Conservation (phyloP, 2,797 vertebrate species). For the Silurus lanzhouensis region DNA sequence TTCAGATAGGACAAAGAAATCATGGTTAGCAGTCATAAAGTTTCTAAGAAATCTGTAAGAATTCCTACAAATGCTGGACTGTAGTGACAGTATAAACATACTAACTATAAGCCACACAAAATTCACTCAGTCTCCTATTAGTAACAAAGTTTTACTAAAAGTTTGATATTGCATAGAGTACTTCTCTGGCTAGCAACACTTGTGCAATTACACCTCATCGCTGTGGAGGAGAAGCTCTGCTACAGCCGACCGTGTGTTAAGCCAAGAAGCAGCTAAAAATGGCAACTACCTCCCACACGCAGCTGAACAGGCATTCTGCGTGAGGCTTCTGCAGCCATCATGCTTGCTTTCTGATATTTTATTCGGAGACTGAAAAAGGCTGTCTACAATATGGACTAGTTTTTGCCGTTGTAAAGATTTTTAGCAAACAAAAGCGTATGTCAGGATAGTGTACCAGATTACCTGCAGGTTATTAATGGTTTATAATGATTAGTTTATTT, state of each 20-base stretch:
- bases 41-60: neutral
- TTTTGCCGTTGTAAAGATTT: slow-evolving; percentile 7
- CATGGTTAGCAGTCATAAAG: neutral
- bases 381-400: neutral
- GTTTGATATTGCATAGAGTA: slow-evolving; percentile 22
- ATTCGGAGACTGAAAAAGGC: neutral
- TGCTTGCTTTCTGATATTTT: slow-evolving; percentile 6
- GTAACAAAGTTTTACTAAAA: slow-evolving; percentile 38
- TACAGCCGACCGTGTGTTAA: slow-evolving; percentile 26
- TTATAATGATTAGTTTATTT: neutral
- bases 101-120: neutral
- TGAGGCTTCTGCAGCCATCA: slow-evolving; percentile 25
- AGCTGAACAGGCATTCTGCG: slow-evolving; percentile 36
- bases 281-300: slow-evolving; percentile 38
- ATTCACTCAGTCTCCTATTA: neutral
- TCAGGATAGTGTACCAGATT: neutral
- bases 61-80: neutral
- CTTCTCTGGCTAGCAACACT: slow-evolving; percentile 22
- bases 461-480: neutral
- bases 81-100: neutral
- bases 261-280: slow-evolving; percentile 46
- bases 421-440: neutral
- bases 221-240: slow-evolving; percentile 43
- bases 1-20: neutral
- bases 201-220: slow-evolving; percentile 42